A percentile compares a stretch with the other conserved stretches of the same genome.
phyloP scores from a whole-genome alignment of 2,113 vertebrate species.

The Cheirogaleus medius region DNA sequence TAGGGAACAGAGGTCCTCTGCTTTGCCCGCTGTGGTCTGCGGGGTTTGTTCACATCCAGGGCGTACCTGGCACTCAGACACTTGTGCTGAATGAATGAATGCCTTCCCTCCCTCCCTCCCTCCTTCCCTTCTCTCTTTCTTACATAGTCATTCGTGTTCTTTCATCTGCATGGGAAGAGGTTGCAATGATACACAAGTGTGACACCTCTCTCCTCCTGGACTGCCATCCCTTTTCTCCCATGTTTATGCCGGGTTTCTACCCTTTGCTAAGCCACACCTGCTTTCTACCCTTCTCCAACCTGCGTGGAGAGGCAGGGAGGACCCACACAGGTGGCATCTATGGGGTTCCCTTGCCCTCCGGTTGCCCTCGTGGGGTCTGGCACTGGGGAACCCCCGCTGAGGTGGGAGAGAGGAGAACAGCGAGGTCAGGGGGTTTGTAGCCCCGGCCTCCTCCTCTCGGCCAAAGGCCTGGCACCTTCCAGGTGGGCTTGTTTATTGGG shows the following conservation, averaged over 20 bases:
- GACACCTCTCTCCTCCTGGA: rapidly evolving
- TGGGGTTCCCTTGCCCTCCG: neutral
- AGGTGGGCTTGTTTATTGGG: too few relatives aligned
- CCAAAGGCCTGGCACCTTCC: neutral
- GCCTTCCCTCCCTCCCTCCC: too few relatives aligned
- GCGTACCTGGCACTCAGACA: rapidly evolving
- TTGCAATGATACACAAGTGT: rapidly evolving
- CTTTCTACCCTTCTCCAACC: neutral
- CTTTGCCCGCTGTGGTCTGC: rapidly evolving
- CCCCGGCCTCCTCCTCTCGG: neutral
- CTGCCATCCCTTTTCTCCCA: too few relatives aligned
- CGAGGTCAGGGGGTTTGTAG: neutral
- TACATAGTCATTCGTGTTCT: neutral
- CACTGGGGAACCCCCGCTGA: too few relatives aligned
- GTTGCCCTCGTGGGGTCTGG: neutral
- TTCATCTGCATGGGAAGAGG: neutral
- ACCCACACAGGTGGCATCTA: rapidly evolving
- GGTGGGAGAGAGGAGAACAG: neutral
- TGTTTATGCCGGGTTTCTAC: rapidly evolving
- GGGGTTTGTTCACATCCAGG: rapidly evolving
- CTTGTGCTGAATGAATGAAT: rapidly evolving
- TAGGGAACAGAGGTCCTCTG: rapidly evolving
- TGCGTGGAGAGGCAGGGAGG: neutral
- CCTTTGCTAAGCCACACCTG: too few relatives aligned
- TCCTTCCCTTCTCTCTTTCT: neutral